A percentile compares a stretch with the other conserved stretches of the same genome.
Conservation (phyloP, 2,113 vertebrate genomes). For the Psittacus erithacus region DNA sequence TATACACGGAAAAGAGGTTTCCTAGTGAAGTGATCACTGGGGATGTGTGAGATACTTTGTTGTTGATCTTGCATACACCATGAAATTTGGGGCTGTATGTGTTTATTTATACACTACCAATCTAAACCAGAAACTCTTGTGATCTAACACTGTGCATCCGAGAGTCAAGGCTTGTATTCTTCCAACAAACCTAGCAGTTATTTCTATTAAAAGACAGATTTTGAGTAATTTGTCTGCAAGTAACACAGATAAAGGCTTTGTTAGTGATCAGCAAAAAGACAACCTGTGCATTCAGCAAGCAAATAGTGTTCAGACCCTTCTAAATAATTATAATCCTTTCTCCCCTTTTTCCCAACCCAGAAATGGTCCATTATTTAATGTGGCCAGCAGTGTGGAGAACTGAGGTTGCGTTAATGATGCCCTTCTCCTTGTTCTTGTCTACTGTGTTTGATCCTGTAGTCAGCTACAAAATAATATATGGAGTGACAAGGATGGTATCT, state of each 20-base stretch:
- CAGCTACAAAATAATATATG: slow-evolving; percentile 76
- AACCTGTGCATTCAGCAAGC: background rate
- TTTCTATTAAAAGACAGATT: background rate
- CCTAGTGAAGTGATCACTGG: background rate
- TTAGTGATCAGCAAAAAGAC: background rate
- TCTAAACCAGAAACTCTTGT: background rate
- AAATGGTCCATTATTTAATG: slow-evolving; percentile 54
- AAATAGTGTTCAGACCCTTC: background rate
- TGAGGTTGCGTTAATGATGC: slow-evolving; percentile 59
- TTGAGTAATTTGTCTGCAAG: background rate
- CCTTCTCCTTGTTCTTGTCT: slow-evolving; percentile 65
- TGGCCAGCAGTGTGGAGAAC: slow-evolving; percentile 44
- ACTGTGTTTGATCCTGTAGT: slow-evolving; percentile 75
- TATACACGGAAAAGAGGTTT: background rate
- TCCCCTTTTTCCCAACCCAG: background rate
- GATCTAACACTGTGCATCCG: background rate
- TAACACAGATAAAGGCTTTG: background rate
- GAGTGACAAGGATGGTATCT: slow-evolving; percentile 74
- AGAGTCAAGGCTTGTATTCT: background rate
- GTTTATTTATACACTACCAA: background rate
- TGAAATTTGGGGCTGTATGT: background rate
- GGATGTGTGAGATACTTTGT: background rate
- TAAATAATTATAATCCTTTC: background rate
- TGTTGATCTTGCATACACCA: background rate
- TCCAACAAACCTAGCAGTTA: background rate